Evolutionary conservation across 2,797 vertebrate species (phyloP).

Genomic region (Characodon lateralis): DNA sequence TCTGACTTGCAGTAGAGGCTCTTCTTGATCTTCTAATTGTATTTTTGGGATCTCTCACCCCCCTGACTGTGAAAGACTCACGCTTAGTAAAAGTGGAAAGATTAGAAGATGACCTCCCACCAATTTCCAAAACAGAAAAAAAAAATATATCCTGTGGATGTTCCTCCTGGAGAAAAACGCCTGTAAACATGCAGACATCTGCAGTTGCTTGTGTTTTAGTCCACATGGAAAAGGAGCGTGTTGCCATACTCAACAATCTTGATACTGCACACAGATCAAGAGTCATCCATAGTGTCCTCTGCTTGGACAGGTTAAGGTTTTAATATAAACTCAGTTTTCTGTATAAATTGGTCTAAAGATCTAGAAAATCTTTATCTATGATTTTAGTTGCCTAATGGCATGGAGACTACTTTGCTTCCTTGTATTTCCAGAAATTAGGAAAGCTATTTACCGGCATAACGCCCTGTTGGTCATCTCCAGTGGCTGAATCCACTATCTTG

Average conservation of each 20-base stretch:
- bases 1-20: neutral
- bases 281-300: neutral
- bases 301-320: neutral
- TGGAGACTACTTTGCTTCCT: neutral
- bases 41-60: constrained; percentile 10
- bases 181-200: constrained; percentile 45
- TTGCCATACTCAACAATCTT: neutral
- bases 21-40: neutral
- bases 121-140: constrained; percentile 36
- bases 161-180: constrained; percentile 59
- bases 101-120: constrained; percentile 54
- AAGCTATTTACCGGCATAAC: too few species aligned
- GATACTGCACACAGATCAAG: neutral
- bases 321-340: neutral
- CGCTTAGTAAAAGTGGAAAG: constrained; percentile 72
- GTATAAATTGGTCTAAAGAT: neutral
- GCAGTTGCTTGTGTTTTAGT: constrained; percentile 28
- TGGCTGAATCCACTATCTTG: neutral
- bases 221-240: constrained; percentile 6
- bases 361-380: neutral
- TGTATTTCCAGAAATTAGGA: neutral
- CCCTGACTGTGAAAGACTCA: constrained; percentile 19
- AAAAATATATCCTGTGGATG: constrained; percentile 65
- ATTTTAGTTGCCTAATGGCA: neutral
- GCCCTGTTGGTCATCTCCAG: neutral